Evolutionary conservation across 2,888 invertebrate species (phyloP), one percentile per base, ranked within the genome.

Genomic region (Pegoplata infirma): DNA sequence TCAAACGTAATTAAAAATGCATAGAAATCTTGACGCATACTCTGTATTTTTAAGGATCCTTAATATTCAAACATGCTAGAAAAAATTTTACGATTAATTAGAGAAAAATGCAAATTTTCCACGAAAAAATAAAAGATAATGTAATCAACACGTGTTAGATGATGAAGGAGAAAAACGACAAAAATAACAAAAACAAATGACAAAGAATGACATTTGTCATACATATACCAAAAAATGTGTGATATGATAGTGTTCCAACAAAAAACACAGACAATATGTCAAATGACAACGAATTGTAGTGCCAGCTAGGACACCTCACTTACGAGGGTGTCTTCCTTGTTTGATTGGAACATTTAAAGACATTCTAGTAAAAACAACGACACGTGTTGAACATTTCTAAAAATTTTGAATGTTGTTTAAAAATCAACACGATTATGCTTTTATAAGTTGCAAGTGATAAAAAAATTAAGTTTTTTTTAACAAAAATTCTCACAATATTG

Each of bases 71-170:
- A 25, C 19, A n/a, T 36, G 36, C 49, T 40, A 53, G 47, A 59
- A 72, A 55, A 49, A 67, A 72, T 72, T 82, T 78, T 82, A 84
- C 85, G 86, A 87, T 86, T 86, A 86, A 87, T 86, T 86, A 84
- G 83, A 85, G 84, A 87, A 86, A 84, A 86, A 86, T 86, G 86
- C 87, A 86, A 86, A 86, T 87, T 85, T 81, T 76, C 69, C 67
- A 75, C 55, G 61, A 75, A 74, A 49, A 63, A 59, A n/a, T n/a
- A n/a, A 49, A 46, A 47, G 47, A 64, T 68, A 73, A 79, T 75
- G 74, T 69, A 79, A 76, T 76, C 76, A 79, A 80, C 81, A 80
- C 82, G 80, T 81, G 81, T 64, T 12, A 40, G 47, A 36, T 55
- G 49, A 51, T 40, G 74, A 64, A 51, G 69, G 64, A 66, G 40